These are phyloP conservation scores for Lasioglossum albipes DNA, from an alignment of 1,140 invertebrate genomes.

Conservation along the genomic window DNA sequence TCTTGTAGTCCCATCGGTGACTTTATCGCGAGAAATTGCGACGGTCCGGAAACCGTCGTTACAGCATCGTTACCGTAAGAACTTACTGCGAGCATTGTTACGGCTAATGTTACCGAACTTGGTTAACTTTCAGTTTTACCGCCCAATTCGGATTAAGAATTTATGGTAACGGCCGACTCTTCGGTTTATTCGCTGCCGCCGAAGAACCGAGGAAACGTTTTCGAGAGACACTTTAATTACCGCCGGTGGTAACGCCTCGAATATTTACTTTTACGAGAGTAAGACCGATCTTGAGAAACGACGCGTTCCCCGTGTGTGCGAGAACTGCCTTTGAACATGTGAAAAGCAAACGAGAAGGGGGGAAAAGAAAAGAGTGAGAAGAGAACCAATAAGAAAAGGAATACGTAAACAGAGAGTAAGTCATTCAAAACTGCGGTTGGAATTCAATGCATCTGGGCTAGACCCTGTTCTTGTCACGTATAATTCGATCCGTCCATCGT, in stretches of 20 bases:
- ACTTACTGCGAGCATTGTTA: constrained; percentile 77
- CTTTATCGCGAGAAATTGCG: constrained; percentile 78
- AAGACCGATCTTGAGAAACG: background rate
- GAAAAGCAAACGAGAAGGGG: no score
- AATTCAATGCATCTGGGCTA: constrained; percentile 25
- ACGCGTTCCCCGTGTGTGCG: no score
- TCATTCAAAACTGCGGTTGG: constrained; percentile 35
- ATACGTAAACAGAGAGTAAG: constrained; percentile 23
- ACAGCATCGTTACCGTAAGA: constrained; percentile 81
- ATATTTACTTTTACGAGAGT: constrained; percentile 43
- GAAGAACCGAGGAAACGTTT: constrained; percentile 49
- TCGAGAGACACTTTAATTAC: constrained; percentile 53
- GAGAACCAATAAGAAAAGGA: background rate
- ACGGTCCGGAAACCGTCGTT: constrained; percentile 74
- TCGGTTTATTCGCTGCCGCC: constrained; percentile 58
- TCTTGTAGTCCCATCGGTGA: constrained; percentile 79
- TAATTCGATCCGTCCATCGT: constrained; percentile 40
- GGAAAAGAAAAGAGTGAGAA: no score
- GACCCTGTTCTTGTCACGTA: constrained; percentile 4
- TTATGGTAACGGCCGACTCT: constrained; percentile 75
- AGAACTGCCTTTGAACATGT: no score
- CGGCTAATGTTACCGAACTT: constrained; percentile 79
- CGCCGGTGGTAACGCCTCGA: background rate
- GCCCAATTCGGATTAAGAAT: constrained; percentile 80
- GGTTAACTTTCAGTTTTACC: constrained; percentile 80